phyloP scores from a whole-genome alignment of 2,888 invertebrate genomes.

The Euzophera pinguis region DNA sequence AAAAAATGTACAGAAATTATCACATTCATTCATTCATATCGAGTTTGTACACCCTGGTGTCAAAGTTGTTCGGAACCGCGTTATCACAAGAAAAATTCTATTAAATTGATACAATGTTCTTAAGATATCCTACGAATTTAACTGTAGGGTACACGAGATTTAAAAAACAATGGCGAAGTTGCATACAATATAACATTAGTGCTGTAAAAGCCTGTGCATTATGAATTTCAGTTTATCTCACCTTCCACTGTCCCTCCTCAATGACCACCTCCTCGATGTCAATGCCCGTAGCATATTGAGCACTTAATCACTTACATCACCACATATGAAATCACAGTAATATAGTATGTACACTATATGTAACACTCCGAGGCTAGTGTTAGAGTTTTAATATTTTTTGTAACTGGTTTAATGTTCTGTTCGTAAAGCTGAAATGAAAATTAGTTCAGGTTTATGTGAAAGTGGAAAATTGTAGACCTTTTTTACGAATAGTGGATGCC shows the following conservation, averaged over 20 bases:
- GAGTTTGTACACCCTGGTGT: too few species aligned
- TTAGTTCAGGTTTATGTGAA: not conserved
- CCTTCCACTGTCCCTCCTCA: constrained; percentile 72
- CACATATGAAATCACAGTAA: not conserved
- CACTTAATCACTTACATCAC: constrained; percentile 12
- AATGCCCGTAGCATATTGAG: constrained; percentile 64
- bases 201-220: not conserved
- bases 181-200: too few species aligned
- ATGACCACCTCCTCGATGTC: constrained; percentile 70
- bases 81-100: too few species aligned
- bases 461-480: not conserved
- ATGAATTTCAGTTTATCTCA: constrained; percentile 35
- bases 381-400: not conserved
- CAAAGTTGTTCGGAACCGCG: too few species aligned
- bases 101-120: too few species aligned
- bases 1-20: too few species aligned
- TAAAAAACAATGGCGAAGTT: too few species aligned
- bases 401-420: not conserved
- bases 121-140: too few species aligned
- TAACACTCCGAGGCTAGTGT: constrained; percentile 22
- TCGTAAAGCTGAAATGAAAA: too few species aligned
- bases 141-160: too few species aligned
- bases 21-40: too few species aligned
- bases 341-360: not conserved
- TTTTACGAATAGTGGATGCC: too few species aligned